phyloP scores from a whole-genome alignment of 2,797 vertebrate genomes.

The Mormyrus proboscirostris region DNA sequence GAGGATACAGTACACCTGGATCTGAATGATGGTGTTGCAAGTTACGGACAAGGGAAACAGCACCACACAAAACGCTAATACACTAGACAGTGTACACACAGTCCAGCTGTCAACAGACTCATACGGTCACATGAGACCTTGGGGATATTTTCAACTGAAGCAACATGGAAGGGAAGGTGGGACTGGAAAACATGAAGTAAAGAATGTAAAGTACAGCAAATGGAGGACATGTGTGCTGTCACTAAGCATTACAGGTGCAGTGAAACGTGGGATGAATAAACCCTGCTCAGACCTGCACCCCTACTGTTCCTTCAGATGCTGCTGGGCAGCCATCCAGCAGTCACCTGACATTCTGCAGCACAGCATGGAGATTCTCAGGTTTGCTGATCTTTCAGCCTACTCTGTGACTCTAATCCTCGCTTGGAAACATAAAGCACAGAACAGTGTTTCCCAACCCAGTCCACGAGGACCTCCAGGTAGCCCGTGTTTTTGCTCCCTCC shows the following conservation, averaged over 20 bases:
- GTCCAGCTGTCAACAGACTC: not conserved
- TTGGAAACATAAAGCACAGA: not conserved
- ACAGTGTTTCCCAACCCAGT: not conserved
- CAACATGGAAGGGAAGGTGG: not conserved
- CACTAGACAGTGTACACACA: not conserved
- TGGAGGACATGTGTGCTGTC: not conserved
- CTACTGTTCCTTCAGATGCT: not conserved
- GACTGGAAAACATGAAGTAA: not conserved
- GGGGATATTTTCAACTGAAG: not conserved
- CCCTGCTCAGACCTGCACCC: slow-evolving; percentile 3
- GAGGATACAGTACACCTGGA: not conserved
- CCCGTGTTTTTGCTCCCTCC: not conserved
- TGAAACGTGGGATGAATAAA: not conserved
- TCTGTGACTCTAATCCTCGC: not conserved
- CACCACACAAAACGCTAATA: not conserved
- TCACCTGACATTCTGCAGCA: slow-evolving; percentile 16
- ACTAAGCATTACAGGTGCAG: not conserved
- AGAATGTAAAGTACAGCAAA: not conserved
- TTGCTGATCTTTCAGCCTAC: not conserved
- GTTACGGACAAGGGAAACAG: not conserved
- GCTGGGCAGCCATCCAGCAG: not conserved
- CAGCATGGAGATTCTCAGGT: slow-evolving; percentile 4
- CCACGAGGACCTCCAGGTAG: not conserved
- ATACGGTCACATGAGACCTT: not conserved
- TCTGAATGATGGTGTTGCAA: not conserved